Conservation (phyloP, 2,888 invertebrate species). For the Leptopilina myrica region DNA sequence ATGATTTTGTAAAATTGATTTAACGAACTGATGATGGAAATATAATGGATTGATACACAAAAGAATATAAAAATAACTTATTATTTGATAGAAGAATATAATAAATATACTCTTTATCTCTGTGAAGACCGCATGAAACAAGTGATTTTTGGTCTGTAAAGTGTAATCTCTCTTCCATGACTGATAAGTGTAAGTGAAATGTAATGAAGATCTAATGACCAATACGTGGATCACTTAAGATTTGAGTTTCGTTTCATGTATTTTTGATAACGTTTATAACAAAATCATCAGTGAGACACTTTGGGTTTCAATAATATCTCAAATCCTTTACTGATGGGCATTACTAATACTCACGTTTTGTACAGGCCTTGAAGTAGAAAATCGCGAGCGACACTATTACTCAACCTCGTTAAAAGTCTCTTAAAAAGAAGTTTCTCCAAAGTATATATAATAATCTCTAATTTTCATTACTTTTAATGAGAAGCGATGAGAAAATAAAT, state of each 20-base stretch:
- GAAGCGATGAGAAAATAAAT: background rate
- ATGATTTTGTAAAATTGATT: no score
- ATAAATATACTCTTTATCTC: no score
- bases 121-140: no score
- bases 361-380: background rate
- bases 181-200: constrained; percentile 14
- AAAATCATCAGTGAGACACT: background rate
- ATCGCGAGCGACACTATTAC: constrained; percentile 3
- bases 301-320: no score
- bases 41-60: no score
- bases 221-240: constrained; percentile 15
- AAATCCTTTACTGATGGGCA: no score
- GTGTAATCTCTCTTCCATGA: background rate
- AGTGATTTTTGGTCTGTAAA: background rate
- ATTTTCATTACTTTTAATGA: background rate
- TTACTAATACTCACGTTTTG: no score
- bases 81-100: no score
- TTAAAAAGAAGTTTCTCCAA: constrained; percentile 9
- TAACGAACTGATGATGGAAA: no score
- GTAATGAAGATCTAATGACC: constrained; percentile 23
- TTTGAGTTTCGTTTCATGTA: background rate
- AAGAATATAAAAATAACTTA: no score
- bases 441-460: no score
- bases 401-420: constrained; percentile 25
- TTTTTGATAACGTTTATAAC: background rate